A percentile compares a stretch with the other conserved stretches of the same genome.
phyloP scores from a whole-genome alignment of 2,797 vertebrate species.

The Geotrypetes seraphini region DNA sequence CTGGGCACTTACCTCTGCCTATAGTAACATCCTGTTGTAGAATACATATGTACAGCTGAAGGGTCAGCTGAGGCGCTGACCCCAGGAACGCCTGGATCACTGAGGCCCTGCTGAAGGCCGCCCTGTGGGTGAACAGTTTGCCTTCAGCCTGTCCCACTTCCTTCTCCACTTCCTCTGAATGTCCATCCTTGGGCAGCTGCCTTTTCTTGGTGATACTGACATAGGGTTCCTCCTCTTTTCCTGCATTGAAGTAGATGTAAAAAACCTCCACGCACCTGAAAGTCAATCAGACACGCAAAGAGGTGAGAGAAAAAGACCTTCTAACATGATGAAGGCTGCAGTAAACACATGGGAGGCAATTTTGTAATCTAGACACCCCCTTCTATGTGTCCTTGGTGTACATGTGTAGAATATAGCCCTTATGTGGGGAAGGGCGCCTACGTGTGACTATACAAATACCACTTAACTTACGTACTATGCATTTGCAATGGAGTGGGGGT shows the following conservation, averaged over 20 bases:
- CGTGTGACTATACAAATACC: no score
- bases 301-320: no score
- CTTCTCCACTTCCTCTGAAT: constrained; percentile 82
- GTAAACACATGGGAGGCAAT: no score
- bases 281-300: constrained; percentile 24
- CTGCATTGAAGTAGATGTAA: constrained; percentile 79
- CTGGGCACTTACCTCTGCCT: constrained; percentile 71
- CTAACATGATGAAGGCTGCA: no score
- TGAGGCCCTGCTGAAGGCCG: constrained; percentile 87
- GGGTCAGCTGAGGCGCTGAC: constrained; percentile 90
- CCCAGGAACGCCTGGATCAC: constrained; percentile 96
- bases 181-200: constrained; percentile 76
- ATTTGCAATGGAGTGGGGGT: no score
- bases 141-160: constrained; percentile 93
- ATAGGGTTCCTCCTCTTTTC: constrained; percentile 83
- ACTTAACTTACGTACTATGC: no score
- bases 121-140: constrained; percentile 81
- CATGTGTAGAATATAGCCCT: no score
- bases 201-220: constrained; percentile 95
- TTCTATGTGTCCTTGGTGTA: no score
- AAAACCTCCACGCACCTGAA: constrained; percentile 87
- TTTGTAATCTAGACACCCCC: no score
- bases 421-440: no score
- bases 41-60: constrained; percentile 90
- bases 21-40: constrained; percentile 68